Conservation (phyloP, 2,888 invertebrate genomes). For the Parnassius mnemosyne region DNA sequence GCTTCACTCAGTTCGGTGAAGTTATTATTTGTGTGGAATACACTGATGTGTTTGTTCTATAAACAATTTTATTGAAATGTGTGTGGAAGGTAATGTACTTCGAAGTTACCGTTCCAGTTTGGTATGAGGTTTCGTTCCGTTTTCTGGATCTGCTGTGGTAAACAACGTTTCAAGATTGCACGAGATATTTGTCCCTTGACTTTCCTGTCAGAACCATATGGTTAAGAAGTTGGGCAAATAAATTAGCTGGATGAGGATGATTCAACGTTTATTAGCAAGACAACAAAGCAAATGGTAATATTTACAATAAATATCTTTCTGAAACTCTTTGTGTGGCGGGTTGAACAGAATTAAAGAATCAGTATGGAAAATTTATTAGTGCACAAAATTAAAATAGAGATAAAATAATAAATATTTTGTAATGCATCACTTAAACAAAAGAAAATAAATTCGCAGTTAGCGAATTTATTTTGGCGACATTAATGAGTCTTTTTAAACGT, state of each 20-base stretch:
- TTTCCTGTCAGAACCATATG: constrained; percentile 9
- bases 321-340: no score
- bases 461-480: no score
- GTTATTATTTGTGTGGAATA: not conserved
- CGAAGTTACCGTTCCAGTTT: not conserved
- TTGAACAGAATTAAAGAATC: no score
- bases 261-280: constrained; percentile 2
- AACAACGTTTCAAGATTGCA: constrained; percentile 9
- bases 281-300: no score
- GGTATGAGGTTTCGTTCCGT: not conserved
- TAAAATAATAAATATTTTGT: no score
- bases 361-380: no score
- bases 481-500: no score
- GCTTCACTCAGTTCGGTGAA: not conserved
- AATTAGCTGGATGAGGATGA: not conserved
- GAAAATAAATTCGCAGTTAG: no score
- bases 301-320: no score
- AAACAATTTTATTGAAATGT: not conserved
- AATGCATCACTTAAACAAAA: no score
- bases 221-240: constrained; percentile 7
- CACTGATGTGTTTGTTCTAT: constrained; percentile 6
- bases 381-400: no score
- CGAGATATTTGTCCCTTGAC: constrained; percentile 15
- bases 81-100: not conserved
- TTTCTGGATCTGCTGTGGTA: constrained; percentile 1